phyloP scores from a whole-genome alignment of 53 echinoderm and acorn worm species.

The Astropecten irregularis region DNA sequence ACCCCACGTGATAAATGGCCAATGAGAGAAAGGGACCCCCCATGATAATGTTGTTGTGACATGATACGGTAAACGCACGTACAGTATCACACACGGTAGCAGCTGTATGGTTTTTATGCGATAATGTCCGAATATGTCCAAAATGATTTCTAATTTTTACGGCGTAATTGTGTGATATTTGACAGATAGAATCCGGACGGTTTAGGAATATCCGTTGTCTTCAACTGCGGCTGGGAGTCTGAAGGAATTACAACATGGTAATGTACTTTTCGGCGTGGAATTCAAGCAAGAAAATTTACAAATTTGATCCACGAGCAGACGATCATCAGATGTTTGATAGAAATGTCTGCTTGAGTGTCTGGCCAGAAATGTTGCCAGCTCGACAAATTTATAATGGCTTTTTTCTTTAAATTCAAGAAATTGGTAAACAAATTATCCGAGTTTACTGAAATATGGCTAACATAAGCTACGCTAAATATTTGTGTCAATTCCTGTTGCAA shows the following conservation, averaged over 20 bases:
- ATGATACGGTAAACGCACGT: slow-evolving; percentile 18
- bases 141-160: slow-evolving; percentile 13
- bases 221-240: background rate
- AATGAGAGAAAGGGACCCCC: slow-evolving; percentile 66
- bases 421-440: background rate
- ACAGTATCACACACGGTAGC: background rate
- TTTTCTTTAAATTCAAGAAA: no score
- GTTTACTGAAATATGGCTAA: no score
- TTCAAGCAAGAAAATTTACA: background rate
- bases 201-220: background rate
- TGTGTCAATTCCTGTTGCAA: no score
- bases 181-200: background rate
- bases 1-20: slow-evolving; percentile 53
- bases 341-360: no score
- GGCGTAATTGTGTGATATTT: slow-evolving; percentile 1
- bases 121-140: background rate
- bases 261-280: background rate
- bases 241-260: slow-evolving; percentile 13
- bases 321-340: no score
- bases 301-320: background rate
- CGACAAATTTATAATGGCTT: no score
- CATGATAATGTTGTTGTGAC: slow-evolving; percentile 69
- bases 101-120: background rate
- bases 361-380: no score
- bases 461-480: no score